Base-by-base conservation (phyloP, 2,888 invertebrate species). In the Drosophila affinis region DNA sequence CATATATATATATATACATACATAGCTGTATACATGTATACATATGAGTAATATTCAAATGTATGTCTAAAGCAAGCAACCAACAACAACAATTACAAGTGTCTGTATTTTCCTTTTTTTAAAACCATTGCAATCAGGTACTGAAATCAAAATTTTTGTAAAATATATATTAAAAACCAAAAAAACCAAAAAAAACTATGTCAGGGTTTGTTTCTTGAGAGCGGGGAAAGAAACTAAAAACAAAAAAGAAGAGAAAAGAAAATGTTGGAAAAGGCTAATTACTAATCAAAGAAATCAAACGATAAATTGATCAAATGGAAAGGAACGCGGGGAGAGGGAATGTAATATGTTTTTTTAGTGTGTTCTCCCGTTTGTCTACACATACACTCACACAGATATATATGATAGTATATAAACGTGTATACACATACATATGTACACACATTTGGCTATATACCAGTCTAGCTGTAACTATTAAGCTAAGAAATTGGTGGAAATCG, bases 71-170 rank as follows among this genome's bases (percentile, higher is more conserved):
- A 67, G 45, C 29, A 49, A 52, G 55, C 64, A 70, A 54, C 55
- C 57, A 75, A 67, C 61, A 79, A 77, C 71, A 73, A 77, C 64
- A 76, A 73, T 79, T 74, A 81, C 65, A 79, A 72, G 53, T 77
- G 72, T 75, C 73, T 73, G 70, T 72, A 68, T 73, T 54, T 59
- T 67, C 67, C 39, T 65, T 60, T 12, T 12, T 46, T 47, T 14
- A 69, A 59, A 75, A 72, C 62, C 64, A 81, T 86, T 89, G 80
- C 78, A 89, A 87, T 89, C 87, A 89, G 87, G 89, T 89, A 86
- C 64, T 76, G 68, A 79, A 87, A 87, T 87, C 87, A 87, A 87
- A 87, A 87, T 89, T 88, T 78, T 81, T 64, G 62, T 74, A 71
- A 65, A 70, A 48, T 57, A 57, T 67, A 62, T 51, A 14, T n/a